These are phyloP conservation scores for Bos javanicus DNA, from an alignment of 2,113 vertebrate species.

Conservation along the genomic window DNA sequence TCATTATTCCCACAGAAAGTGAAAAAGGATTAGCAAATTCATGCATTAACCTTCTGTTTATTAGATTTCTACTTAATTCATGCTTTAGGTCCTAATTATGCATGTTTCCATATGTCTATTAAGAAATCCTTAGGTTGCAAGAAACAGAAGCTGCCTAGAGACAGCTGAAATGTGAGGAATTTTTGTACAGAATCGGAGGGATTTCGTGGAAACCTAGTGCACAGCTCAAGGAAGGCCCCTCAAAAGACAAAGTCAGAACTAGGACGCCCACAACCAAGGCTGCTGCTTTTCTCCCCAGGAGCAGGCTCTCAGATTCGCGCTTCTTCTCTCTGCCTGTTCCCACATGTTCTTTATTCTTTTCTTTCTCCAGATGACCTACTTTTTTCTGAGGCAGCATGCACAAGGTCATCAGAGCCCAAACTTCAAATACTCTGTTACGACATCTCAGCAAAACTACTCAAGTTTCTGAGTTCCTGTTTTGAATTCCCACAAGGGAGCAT, in stretches of 20 bases:
- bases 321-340: background rate
- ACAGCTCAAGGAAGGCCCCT: background rate
- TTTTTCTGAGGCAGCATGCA: background rate
- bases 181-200: background rate
- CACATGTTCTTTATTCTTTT: background rate
- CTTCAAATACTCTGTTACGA: background rate
- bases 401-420: background rate
- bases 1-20: background rate
- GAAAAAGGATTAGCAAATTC: conserved; percentile 38
- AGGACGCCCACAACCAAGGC: background rate
- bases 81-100: conserved; percentile 34
- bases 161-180: background rate
- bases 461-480: background rate
- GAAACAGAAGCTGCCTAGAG: conserved; percentile 21
- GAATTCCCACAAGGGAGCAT: background rate
- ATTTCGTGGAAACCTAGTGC: background rate
- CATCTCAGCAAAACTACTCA: background rate
- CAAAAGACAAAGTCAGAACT: background rate
- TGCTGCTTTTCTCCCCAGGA: background rate
- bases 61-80: conserved; percentile 47
- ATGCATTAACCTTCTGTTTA: conserved; percentile 39
- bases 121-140: conserved; percentile 13
- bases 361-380: background rate
- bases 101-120: background rate
- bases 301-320: background rate